These are phyloP conservation scores for Bradypodion ventrale DNA, from an alignment of 2,797 vertebrate species.

Conservation along the genomic window DNA sequence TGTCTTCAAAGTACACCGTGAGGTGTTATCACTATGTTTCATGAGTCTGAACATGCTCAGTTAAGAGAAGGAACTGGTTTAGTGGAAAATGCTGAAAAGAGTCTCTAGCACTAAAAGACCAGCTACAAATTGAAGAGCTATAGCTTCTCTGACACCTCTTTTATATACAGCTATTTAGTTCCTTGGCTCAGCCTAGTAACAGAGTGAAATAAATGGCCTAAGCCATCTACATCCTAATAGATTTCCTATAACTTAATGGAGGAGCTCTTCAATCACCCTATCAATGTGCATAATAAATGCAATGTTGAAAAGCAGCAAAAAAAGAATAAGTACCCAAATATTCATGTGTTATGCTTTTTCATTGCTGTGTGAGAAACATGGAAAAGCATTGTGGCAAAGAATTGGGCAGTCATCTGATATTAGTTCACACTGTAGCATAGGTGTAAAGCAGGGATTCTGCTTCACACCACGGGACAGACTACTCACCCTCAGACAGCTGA, in stretches of 20 bases:
- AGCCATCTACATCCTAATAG: conserved; percentile 21
- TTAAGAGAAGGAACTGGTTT: not conserved
- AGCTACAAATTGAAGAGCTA: conserved; percentile 13
- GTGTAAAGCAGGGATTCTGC: not conserved
- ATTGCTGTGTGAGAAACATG: not conserved
- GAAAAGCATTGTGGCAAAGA: not conserved
- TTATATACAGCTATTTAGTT: conserved; percentile 16
- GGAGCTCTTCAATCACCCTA: conserved; percentile 22
- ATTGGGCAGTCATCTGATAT: not conserved
- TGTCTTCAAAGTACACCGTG: not conserved
- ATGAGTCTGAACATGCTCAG: not conserved
- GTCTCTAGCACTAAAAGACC: not conserved
- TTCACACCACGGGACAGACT: too few relatives aligned
- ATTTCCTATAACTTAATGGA: conserved; percentile 31
- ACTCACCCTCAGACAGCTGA: too few relatives aligned
- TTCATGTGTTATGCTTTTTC: conserved; percentile 10
- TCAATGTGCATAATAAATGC: conserved; percentile 20
- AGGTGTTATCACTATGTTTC: not conserved
- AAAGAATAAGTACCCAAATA: conserved; percentile 26
- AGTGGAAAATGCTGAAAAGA: not conserved
- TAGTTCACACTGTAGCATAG: not conserved
- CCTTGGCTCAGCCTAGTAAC: conserved; percentile 19
- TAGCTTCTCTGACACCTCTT: conserved; percentile 3
- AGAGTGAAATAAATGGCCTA: conserved; percentile 27
- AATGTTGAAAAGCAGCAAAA: conserved; percentile 7